Base-by-base conservation (phyloP, 2,888 invertebrate species). In the Clivina fossor region DNA sequence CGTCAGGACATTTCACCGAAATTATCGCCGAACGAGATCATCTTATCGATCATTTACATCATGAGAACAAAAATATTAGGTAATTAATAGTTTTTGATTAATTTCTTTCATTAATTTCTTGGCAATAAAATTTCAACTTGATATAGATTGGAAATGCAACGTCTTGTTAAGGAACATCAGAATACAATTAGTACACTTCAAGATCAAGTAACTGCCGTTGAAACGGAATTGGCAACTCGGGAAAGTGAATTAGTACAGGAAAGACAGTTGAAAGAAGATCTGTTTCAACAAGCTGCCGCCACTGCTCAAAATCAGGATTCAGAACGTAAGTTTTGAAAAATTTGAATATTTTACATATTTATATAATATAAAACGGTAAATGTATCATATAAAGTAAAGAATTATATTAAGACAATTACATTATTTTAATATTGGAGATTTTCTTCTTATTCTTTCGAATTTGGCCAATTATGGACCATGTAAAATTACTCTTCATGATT, bases 11-110 rank as follows among this genome's bases (percentile, higher is more conserved):
- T 58, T 73, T 69, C 57, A 61, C 32, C 33, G 69, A 69, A 58
- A 63, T 80, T 1, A 67, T 83, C 7, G 69, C 78, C 5, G 83
- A 84, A 65, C 69, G 90, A 54, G 90, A 91, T 70, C 79, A 82
- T 57, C 76, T 92, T 35, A 92, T 93, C 61, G 86, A 87, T 59
- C 88, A 91, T 66, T 77, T 93, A 61, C 86, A 88, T 70, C 83
- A 82, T 61, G 90, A 92, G 71, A 77, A 90, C 57, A 82, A 83
- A 58, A 78, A 86, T 60, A 82, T 89, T 69, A 79, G 85, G 78
- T 83, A 66, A 16, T 11, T 7, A 13, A 15, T 35, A 2, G 9
- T n/a, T 43, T 15, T 13, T 16, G 2, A 26, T 13, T 43, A 30
- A 30, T 28, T 43, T 11, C 8, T 38, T 38, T 13, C 38, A 15